Percentiles rank a stretch among this genome's conserved stretches.
Conservation (phyloP, 2,113 vertebrate genomes). For the Microtus richardsoni region DNA sequence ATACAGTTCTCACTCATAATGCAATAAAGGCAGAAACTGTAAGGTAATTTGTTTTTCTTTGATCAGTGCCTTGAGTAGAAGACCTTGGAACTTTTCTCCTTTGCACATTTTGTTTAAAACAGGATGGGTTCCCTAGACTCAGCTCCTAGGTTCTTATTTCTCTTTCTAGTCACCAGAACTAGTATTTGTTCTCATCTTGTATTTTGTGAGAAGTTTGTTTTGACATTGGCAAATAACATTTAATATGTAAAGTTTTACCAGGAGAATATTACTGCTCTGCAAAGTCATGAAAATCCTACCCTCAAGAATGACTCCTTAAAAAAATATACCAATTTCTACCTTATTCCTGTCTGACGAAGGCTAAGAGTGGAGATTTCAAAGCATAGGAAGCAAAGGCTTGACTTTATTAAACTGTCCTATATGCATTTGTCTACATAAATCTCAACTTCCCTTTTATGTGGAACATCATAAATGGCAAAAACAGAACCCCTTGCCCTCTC, state of each 20-base stretch:
- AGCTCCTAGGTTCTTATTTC: constrained; percentile 28
- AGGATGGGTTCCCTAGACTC: not conserved
- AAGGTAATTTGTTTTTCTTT: not conserved
- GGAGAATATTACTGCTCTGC: not conserved
- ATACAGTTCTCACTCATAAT: not conserved
- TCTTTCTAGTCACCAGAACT: not conserved
- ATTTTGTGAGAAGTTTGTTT: constrained; percentile 28
- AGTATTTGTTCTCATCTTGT: not conserved
- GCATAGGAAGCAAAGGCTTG: constrained; percentile 10
- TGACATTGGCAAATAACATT: constrained; percentile 32
- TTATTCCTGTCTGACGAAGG: not conserved
- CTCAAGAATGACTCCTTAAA: constrained; percentile 22
- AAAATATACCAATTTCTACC: not conserved
- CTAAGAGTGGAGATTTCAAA: constrained; percentile 31
- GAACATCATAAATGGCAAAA: not conserved
- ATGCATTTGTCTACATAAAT: constrained; percentile 14
- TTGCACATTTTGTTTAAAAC: not conserved
- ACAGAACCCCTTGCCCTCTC: not conserved
- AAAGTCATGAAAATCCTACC: constrained; percentile 30
- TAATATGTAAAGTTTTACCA: constrained; percentile 33
- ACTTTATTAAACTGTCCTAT: not conserved
- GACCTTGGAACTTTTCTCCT: not conserved
- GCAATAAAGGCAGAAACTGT: not conserved
- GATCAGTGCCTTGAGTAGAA: not conserved
- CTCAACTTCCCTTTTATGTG: constrained; percentile 27